Evolutionary conservation across 2,888 invertebrate genomes (phyloP), one percentile per base, ranked within the genome.

Genomic region (Morpho helenor): DNA sequence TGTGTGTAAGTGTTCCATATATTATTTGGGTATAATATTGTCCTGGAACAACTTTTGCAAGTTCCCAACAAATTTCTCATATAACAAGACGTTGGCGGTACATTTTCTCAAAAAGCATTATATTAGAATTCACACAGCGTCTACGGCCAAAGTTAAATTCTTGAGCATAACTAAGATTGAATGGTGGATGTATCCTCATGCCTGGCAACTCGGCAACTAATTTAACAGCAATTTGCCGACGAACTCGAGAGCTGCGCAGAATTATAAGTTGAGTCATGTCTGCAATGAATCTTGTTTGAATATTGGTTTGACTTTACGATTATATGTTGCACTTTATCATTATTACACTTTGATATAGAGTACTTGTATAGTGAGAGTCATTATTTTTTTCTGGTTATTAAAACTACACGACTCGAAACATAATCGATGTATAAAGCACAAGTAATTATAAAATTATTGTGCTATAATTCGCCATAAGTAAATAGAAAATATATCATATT

Each of bases 161-260:
- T 58, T 52, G 57, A 47, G 50, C 56, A 63, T 66, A 66, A 61
- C 59, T 63, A 61, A 61, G 57, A 66, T 63, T 63, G 63, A 63
- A 63, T 61, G 56, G 58, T 54, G 49, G 61, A 62, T 60, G 57
- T 58, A 62, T 60, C 60, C 58, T 60, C 57, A 56, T 59, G 62
- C 57, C 60, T 52, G 62, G 72, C 66, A 71, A 66, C 65, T 68
- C 63, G 64, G 65, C 65, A 76, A 78, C 74, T 77, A 81, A 79
- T 82, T 76, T 72, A 75, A 78, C 73, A 75, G 71, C 72, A 78
- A 80, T 80, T 77, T 77, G 74, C 72, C 68, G 67, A 65, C 62
- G 61, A 66, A 71, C 64, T 67, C 66, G 57, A 64, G 58, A 52
- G 64, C 68, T 70, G 67, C 61, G 57, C 59, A 63, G 66, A 67